Evolutionary conservation across 1,140 invertebrate species (phyloP).

Genomic region (Penaeus indicus): DNA sequence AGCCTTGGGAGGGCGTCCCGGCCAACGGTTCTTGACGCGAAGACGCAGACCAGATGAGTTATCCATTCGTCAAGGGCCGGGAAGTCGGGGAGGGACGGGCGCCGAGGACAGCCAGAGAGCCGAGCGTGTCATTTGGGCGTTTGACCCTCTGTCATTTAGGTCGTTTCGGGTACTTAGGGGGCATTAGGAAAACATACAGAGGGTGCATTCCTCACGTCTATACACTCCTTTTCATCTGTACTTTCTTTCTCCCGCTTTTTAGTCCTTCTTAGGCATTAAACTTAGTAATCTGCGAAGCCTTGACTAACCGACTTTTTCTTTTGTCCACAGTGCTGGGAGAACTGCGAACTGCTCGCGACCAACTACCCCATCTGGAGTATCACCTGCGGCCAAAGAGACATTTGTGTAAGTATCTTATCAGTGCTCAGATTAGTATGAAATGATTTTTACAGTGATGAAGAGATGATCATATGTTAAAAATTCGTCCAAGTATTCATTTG

Average conservation of each 20-base stretch:
- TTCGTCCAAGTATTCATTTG: background rate
- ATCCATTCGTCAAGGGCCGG: background rate
- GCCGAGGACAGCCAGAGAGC: background rate
- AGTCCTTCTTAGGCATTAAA: background rate
- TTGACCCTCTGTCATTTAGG: slow-evolving; percentile 6
- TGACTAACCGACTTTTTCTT: slow-evolving; percentile 67
- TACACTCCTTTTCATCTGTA: background rate
- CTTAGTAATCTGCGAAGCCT: background rate
- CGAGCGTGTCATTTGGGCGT: slow-evolving; percentile 23
- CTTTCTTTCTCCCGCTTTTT: slow-evolving; percentile 3
- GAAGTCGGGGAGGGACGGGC: too few species aligned
- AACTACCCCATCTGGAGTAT: slow-evolving; percentile 73
- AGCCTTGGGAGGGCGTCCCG: too few species aligned
- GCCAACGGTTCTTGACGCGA: background rate
- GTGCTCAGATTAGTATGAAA: background rate
- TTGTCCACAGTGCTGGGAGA: slow-evolving; percentile 84
- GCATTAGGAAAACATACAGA: slow-evolving; percentile 34
- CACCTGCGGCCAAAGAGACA: slow-evolving; percentile 53
- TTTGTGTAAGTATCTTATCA: slow-evolving; percentile 54
- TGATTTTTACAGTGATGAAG: background rate
- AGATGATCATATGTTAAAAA: background rate
- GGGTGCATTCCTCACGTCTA: background rate
- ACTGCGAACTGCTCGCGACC: slow-evolving; percentile 81
- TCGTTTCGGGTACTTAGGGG: slow-evolving; percentile 8
- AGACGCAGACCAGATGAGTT: slow-evolving; percentile 1